Percentiles rank a stretch among this genome's conserved stretches.
Evolutionary conservation across 2,888 invertebrate genomes (phyloP).

Genomic region (Catocala nupta): DNA sequence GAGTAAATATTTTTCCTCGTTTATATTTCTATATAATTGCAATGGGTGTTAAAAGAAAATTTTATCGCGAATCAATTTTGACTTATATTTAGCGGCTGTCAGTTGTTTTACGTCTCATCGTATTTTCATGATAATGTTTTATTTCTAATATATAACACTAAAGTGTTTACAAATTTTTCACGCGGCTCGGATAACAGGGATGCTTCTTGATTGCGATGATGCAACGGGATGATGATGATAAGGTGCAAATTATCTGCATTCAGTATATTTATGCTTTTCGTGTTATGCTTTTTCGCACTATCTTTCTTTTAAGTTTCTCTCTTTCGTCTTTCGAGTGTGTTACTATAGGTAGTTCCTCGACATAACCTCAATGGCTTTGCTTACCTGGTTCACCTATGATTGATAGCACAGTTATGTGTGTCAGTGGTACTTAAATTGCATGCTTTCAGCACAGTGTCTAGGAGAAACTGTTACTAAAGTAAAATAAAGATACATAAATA

Average conservation of each 20-base stretch:
- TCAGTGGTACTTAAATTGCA: conserved; percentile 14
- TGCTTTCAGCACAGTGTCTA: conserved; percentile 8
- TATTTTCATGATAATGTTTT: conserved; percentile 56
- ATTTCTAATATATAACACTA: conserved; percentile 52
- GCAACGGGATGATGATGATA: conserved; percentile 87
- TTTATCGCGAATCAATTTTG: conserved; percentile 63
- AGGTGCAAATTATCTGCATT: conserved; percentile 72
- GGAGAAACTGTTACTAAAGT: too few relatives aligned
- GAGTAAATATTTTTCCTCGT: conserved; percentile 19
- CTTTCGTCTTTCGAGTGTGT: conserved; percentile 21
- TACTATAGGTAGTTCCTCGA: conserved; percentile 44
- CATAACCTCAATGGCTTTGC: conserved; percentile 62
- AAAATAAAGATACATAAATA: too few relatives aligned
- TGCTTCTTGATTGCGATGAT: conserved; percentile 79
- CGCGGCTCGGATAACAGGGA: conserved; percentile 75
- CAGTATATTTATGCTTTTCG: conserved; percentile 43
- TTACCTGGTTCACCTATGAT: not conserved
- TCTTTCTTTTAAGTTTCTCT: conserved; percentile 33
- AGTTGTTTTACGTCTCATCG: conserved; percentile 84
- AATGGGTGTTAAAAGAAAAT: conserved; percentile 39
- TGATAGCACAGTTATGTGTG: conserved; percentile 1
- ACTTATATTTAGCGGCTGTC: conserved; percentile 83
- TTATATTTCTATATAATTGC: conserved; percentile 6
- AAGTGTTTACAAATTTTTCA: conserved; percentile 67
- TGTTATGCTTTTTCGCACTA: conserved; percentile 60